A percentile compares a stretch with the other conserved stretches of the same genome.
Conservation (phyloP, 2,888 invertebrate genomes). For the Bellardia bayeri region DNA sequence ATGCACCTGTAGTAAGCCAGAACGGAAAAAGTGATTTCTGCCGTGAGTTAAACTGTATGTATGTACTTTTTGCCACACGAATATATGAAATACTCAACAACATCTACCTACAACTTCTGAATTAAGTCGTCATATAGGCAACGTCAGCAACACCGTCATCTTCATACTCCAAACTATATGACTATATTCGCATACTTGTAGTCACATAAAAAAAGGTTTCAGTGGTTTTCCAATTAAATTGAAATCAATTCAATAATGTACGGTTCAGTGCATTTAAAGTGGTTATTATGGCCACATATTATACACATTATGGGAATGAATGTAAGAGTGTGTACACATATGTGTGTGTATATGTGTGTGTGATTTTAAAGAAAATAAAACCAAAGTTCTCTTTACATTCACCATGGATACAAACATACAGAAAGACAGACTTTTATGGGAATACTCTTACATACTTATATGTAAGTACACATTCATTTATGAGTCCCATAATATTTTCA, state of each 20-base stretch:
- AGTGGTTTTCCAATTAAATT: conserved; percentile 77
- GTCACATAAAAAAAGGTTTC: conserved; percentile 61
- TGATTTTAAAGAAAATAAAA: conserved; percentile 43
- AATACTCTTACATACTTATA: background rate
- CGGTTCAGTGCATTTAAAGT: conserved; percentile 83
- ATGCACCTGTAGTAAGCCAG: conserved; percentile 14
- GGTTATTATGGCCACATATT: conserved; percentile 78
- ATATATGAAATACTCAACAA: background rate
- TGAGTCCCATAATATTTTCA: background rate
- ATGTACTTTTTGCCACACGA: background rate
- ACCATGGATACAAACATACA: conserved; percentile 49
- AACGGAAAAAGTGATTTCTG: conserved; percentile 18
- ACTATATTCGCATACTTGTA: background rate
- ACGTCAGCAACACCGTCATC: background rate
- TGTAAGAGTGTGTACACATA: background rate
- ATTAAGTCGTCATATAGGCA: conserved; percentile 19
- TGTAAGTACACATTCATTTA: conserved; percentile 3
- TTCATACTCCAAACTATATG: background rate
- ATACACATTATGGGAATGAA: conserved; percentile 60
- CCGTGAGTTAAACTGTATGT: background rate
- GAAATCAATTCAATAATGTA: conserved; percentile 83
- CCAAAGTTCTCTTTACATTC: conserved; percentile 73
- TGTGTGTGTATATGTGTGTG: background rate
- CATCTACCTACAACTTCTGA: background rate
- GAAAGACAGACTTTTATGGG: background rate